Evolutionary conservation across 2,888 invertebrate species (phyloP).

Genomic region (Eristalis intricaria): DNA sequence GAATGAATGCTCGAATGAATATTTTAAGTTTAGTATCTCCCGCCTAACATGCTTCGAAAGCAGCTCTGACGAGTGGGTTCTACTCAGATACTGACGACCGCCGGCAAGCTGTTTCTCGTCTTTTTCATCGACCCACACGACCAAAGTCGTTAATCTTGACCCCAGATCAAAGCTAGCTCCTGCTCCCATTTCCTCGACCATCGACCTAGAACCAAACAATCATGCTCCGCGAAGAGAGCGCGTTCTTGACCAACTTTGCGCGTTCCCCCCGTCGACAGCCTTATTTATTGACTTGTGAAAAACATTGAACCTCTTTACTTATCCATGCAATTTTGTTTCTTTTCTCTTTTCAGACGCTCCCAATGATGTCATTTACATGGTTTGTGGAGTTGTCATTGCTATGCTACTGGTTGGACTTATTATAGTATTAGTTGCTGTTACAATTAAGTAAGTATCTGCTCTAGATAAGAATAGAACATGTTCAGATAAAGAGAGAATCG

Average conservation of each 20-base stretch:
- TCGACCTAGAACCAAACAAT: neutral
- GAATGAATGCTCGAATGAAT: too few relatives aligned
- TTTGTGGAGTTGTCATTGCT: conserved; percentile 91
- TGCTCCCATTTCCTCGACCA: neutral
- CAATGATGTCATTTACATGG: conserved; percentile 91
- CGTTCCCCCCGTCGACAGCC: neutral
- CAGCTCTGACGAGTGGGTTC: too few relatives aligned
- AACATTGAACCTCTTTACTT: neutral
- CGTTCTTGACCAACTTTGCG: neutral
- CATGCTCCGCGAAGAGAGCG: neutral
- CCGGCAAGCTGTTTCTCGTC: too few relatives aligned
- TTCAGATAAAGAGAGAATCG: conserved; percentile 11
- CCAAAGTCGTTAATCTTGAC: neutral
- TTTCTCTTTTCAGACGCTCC: conserved; percentile 89
- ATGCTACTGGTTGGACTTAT: conserved; percentile 91
- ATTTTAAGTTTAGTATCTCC: too few relatives aligned
- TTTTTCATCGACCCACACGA: too few relatives aligned
- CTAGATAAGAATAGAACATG: neutral
- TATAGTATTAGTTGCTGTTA: conserved; percentile 90
- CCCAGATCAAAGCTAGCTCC: neutral
- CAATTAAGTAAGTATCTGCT: conserved; percentile 86
- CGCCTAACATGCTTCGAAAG: too few relatives aligned
- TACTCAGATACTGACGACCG: too few relatives aligned
- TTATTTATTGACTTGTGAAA: neutral
- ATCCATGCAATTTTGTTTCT: conserved; percentile 73